Conservation (phyloP, 2,888 invertebrate genomes). For the Mamestra brassicae region DNA sequence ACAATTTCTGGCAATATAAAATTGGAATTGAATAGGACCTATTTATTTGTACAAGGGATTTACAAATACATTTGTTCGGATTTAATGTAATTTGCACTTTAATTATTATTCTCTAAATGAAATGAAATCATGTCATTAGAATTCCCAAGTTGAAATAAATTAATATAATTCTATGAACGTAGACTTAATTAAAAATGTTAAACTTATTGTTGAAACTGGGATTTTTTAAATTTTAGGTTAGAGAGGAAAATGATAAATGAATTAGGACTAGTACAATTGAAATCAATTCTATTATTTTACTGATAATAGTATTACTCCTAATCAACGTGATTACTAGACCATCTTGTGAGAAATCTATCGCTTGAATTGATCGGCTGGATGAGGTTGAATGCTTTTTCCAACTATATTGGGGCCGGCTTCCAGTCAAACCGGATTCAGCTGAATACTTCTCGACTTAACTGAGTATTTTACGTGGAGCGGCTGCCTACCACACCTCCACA, state of each 20-base stretch:
- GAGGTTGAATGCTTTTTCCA: too few species aligned
- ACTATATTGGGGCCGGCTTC: too few species aligned
- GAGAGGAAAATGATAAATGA: background rate
- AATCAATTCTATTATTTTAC: background rate
- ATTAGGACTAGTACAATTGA: background rate
- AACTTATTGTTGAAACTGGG: background rate
- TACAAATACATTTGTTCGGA: background rate
- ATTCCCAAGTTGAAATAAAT: background rate
- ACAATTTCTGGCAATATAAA: background rate
- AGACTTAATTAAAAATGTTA: slow-evolving; percentile 4
- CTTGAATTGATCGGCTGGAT: too few species aligned
- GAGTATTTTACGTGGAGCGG: too few species aligned
- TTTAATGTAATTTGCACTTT: background rate
- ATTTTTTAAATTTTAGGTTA: background rate
- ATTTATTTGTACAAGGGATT: slow-evolving; percentile 12
- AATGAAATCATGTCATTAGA: background rate
- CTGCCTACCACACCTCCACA: too few species aligned
- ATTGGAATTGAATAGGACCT: background rate
- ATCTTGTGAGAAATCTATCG: too few species aligned
- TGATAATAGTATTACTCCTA: background rate
- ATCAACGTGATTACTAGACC: too few species aligned
- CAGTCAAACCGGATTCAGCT: too few species aligned
- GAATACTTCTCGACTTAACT: too few species aligned
- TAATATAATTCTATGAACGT: background rate
- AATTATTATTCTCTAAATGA: slow-evolving; percentile 18